These are phyloP conservation scores for Siphlonurus alternatus DNA, from an alignment of 2,888 invertebrate genomes.

Conservation along the genomic window DNA sequence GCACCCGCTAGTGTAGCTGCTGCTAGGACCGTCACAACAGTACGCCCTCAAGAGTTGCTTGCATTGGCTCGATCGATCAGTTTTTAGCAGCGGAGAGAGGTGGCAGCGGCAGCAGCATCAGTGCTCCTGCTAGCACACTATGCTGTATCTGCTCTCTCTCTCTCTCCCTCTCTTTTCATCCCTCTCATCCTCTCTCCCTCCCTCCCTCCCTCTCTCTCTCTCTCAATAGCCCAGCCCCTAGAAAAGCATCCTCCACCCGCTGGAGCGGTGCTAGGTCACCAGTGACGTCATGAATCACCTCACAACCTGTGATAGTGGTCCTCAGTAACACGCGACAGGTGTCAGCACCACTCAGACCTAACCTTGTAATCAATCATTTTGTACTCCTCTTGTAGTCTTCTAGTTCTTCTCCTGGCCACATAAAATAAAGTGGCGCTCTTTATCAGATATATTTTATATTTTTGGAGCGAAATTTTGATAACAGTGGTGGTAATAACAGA, in stretches of 20 bases:
- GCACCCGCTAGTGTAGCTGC: neutral
- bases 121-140: neutral
- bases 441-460: too few species aligned
- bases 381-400: too few species aligned
- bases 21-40: neutral
- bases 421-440: too few species aligned
- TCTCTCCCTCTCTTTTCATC: too few species aligned
- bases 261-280: neutral
- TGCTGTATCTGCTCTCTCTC: neutral
- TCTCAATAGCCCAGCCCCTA: neutral
- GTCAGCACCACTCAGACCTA: neutral
- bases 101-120: neutral
- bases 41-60: neutral
- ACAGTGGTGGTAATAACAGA: too few species aligned
- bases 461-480: too few species aligned
- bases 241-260: neutral
- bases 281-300: neutral
- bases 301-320: neutral
- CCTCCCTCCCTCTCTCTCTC: too few species aligned
- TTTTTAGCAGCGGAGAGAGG: neutral
- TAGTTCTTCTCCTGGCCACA: too few species aligned
- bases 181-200: too few species aligned
- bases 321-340: neutral
- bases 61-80: conserved; percentile 1
- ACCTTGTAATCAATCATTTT: neutral